phyloP scores from a whole-genome alignment of 1,140 invertebrate species.

The Lithobius niger region DNA sequence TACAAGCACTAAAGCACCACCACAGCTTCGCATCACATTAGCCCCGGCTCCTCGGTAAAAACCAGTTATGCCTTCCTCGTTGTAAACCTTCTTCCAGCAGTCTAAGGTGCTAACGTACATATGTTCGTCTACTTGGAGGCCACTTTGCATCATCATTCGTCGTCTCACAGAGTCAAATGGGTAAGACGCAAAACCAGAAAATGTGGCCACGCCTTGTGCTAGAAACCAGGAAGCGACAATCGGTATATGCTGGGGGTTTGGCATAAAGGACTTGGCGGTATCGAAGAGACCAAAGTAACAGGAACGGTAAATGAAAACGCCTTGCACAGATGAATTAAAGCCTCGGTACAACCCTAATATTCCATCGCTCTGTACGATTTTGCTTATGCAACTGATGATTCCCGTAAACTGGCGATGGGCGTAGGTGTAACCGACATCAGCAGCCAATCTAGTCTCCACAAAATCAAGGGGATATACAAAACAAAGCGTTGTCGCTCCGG shows the following conservation, averaged over 20 bases:
- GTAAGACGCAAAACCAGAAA: slow-evolving; percentile 81
- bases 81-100: slow-evolving; percentile 62
- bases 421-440: slow-evolving; percentile 64
- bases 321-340: slow-evolving; percentile 81
- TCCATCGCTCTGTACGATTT: slow-evolving; percentile 80
- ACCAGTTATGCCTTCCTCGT: slow-evolving; percentile 51
- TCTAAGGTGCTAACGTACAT: slow-evolving; percentile 68
- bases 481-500: slow-evolving; percentile 83
- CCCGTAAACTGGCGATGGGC: slow-evolving; percentile 72
- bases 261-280: slow-evolving; percentile 70
- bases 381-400: slow-evolving; percentile 67
- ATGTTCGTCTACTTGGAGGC: slow-evolving; percentile 51
- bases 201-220: slow-evolving; percentile 69
- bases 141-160: slow-evolving; percentile 87
- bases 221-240: slow-evolving; percentile 74
- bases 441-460: slow-evolving; percentile 75
- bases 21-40: slow-evolving; percentile 61
- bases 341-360: slow-evolving; percentile 75
- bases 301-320: slow-evolving; percentile 72
- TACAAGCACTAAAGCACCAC: slow-evolving; percentile 63
- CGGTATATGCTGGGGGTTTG: slow-evolving; percentile 65
- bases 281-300: slow-evolving; percentile 93
- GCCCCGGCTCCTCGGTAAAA: slow-evolving; percentile 74
- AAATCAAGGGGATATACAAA: slow-evolving; percentile 94
- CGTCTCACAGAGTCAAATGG: slow-evolving; percentile 87